phyloP scores from a whole-genome alignment of 2,888 invertebrate genomes.

The Eucera pruinosa region DNA sequence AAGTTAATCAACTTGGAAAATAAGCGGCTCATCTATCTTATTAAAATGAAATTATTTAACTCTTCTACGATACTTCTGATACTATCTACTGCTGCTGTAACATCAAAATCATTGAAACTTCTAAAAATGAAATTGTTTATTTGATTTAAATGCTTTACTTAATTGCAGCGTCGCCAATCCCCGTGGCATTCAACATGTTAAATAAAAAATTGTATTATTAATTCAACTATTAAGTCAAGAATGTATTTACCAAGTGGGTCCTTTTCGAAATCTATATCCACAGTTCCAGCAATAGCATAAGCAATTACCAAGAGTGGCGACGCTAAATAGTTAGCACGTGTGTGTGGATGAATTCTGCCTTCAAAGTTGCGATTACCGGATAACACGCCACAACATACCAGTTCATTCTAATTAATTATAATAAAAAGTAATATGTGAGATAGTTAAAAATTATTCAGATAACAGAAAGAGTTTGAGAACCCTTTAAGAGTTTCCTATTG shows the following conservation, averaged over 20 bases:
- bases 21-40: too few species aligned
- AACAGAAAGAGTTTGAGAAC: not conserved
- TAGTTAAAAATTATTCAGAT: not conserved
- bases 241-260: constrained; percentile 92
- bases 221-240: not conserved
- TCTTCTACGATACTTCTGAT: too few species aligned
- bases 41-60: too few species aligned
- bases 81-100: too few species aligned
- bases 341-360: constrained; percentile 98
- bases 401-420: constrained; percentile 88
- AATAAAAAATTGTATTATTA: too few species aligned
- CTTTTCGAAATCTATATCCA: constrained; percentile 96
- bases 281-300: constrained; percentile 97
- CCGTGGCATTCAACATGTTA: too few species aligned
- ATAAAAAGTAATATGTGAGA: not conserved
- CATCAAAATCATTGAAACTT: too few species aligned
- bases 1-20: too few species aligned
- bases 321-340: constrained; percentile 98
- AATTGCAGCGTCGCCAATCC: too few species aligned
- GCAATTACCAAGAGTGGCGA: constrained; percentile 99
- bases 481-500: not conserved
- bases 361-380: constrained; percentile 99
- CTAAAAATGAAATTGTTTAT: too few species aligned
- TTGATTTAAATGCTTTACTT: too few species aligned
- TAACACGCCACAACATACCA: constrained; percentile 97